These are phyloP conservation scores for Tragelaphus buxtoni DNA, from an alignment of 2,113 vertebrate genomes.

Conservation along the genomic window DNA sequence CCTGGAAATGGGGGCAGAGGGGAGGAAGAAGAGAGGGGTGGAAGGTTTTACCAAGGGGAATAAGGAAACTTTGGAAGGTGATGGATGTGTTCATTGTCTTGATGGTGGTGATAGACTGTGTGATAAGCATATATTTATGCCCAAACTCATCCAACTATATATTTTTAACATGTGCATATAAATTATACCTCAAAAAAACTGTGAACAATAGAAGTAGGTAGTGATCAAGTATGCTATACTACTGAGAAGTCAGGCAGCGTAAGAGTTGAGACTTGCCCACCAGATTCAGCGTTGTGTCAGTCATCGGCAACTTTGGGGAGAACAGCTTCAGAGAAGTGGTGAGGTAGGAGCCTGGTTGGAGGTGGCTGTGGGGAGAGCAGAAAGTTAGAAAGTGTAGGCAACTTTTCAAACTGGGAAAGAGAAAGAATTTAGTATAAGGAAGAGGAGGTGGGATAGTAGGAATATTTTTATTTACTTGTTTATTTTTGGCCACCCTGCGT, in stretches of 20 bases:
- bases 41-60: background rate
- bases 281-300: background rate
- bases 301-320: background rate
- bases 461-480: background rate
- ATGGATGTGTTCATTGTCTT: background rate
- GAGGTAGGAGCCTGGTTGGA: background rate
- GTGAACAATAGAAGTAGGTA: background rate
- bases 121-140: background rate
- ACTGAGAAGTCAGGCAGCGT: background rate
- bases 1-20: background rate
- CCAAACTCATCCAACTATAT: background rate
- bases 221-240: background rate
- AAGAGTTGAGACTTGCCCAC: background rate
- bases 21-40: background rate
- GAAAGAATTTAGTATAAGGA: background rate
- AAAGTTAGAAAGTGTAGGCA: background rate
- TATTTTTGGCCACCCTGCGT: fast-evolving
- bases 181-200: background rate
- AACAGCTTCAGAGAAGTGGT: background rate
- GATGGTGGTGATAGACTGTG: background rate
- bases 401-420: background rate
- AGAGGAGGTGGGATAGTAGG: background rate
- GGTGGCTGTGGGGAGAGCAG: background rate
- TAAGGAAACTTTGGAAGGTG: background rate
- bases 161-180: background rate